phyloP scores from a whole-genome alignment of 2,888 invertebrate genomes.

The Orchesella flavescens region DNA sequence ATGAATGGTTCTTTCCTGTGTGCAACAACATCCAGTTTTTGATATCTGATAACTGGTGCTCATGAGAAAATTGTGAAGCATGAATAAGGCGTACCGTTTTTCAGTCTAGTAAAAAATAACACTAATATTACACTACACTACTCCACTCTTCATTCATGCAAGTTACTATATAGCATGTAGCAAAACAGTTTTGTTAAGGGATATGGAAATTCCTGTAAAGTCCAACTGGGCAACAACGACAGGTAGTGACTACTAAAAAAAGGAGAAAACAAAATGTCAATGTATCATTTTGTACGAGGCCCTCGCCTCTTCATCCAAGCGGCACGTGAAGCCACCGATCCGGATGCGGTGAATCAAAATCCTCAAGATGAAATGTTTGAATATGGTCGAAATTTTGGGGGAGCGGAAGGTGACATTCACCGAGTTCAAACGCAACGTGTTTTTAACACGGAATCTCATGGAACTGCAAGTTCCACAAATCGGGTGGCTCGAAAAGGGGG shows the following conservation, averaged over 20 bases:
- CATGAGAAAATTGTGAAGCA: constrained; percentile 32
- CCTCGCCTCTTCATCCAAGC: constrained; percentile 85
- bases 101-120: not conserved
- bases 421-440: constrained; percentile 88
- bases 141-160: too few species aligned
- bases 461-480: constrained; percentile 85
- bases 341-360: constrained; percentile 75
- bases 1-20: constrained; percentile 32
- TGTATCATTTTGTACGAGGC: constrained; percentile 88
- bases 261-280: constrained; percentile 76
- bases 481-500: constrained; percentile 88
- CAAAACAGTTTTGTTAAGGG: too few species aligned
- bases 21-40: constrained; percentile 50
- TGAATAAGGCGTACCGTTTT: not conserved
- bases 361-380: constrained; percentile 74
- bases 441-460: constrained; percentile 88
- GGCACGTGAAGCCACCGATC: constrained; percentile 80
- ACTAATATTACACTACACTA: too few species aligned
- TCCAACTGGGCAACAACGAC: not conserved
- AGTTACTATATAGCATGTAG: too few species aligned
- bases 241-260: constrained; percentile 2
- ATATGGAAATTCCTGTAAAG: not conserved
- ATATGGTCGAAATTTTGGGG: constrained; percentile 77
- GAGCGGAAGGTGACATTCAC: constrained; percentile 77
- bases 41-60: constrained; percentile 43